Evolutionary conservation across 2,797 vertebrate species (phyloP).

Genomic region (Xyrichtys novacula): DNA sequence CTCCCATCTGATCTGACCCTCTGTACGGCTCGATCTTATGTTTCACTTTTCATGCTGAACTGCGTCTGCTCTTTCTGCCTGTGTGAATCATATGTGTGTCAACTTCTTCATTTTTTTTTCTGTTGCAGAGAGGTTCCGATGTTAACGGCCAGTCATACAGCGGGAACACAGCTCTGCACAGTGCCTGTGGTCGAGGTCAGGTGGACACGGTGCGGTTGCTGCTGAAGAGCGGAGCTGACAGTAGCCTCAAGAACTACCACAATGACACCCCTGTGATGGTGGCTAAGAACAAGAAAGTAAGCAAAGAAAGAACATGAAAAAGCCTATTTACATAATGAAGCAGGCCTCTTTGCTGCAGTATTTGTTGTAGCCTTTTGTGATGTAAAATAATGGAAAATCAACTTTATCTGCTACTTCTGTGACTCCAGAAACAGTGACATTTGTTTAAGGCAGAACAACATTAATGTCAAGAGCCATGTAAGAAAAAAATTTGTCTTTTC

Average conservation of each 20-base stretch:
- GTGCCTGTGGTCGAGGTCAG: conserved; percentile 91
- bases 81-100: conserved; percentile 39
- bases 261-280: conserved; percentile 94
- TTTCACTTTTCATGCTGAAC: conserved; percentile 29
- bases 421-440: conserved; percentile 26
- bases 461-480: background rate
- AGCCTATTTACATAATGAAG: background rate
- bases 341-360: background rate
- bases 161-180: conserved; percentile 92
- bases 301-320: conserved; percentile 22
- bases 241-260: conserved; percentile 92
- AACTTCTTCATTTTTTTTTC: conserved; percentile 20
- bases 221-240: conserved; percentile 90
- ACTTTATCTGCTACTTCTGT: conserved; percentile 11
- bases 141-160: conserved; percentile 93
- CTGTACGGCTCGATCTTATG: background rate
- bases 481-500: conserved; percentile 40
- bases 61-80: conserved; percentile 14
- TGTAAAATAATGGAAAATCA: conserved; percentile 30
- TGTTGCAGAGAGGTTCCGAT: conserved; percentile 86
- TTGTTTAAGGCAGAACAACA: conserved; percentile 11
- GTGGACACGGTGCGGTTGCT: conserved; percentile 87
- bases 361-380: conserved; percentile 1
- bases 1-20: background rate
- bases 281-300: conserved; percentile 91